A percentile compares a stretch with the other conserved stretches of the same genome.
Evolutionary conservation across 2,888 invertebrate genomes (phyloP).

Genomic region (Anoplius nigerrimus): DNA sequence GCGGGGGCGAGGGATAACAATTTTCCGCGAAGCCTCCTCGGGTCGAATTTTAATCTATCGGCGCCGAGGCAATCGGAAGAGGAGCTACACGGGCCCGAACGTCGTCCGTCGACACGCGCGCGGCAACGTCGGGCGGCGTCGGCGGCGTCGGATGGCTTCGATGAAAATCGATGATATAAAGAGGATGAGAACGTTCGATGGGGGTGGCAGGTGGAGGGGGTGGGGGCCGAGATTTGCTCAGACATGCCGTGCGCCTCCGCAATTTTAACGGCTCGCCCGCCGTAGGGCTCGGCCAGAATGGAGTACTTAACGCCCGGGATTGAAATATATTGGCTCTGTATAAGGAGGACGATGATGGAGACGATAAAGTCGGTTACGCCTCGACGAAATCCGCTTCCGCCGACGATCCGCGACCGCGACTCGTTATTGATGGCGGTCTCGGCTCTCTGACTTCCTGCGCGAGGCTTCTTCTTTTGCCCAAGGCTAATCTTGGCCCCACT

Average conservation of each 20-base stretch:
- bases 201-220: background rate
- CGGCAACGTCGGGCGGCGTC: conserved; percentile 38
- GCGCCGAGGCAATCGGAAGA: conserved; percentile 48
- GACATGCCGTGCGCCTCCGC: conserved; percentile 42
- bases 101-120: conserved; percentile 7
- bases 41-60: conserved; percentile 59
- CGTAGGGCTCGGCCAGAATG: conserved; percentile 36
- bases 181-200: too few species aligned
- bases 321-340: conserved; percentile 44
- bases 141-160: conserved; percentile 41
- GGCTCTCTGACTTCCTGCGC: too few species aligned
- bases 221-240: conserved; percentile 31
- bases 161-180: conserved; percentile 52
- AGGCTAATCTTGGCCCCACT: too few species aligned
- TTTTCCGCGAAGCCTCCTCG: too few species aligned
- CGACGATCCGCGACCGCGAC: too few species aligned
- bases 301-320: conserved; percentile 51
- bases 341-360: conserved; percentile 32
- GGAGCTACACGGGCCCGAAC: conserved; percentile 9
- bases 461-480: too few species aligned
- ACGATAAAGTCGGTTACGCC: conserved; percentile 36
- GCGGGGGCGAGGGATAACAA: conserved; percentile 9
- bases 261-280: conserved; percentile 39
- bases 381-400: background rate
- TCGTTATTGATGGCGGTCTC: too few species aligned